These are phyloP conservation scores for Chelmon rostratus DNA, from an alignment of 2,797 vertebrate genomes.

Conservation along the genomic window DNA sequence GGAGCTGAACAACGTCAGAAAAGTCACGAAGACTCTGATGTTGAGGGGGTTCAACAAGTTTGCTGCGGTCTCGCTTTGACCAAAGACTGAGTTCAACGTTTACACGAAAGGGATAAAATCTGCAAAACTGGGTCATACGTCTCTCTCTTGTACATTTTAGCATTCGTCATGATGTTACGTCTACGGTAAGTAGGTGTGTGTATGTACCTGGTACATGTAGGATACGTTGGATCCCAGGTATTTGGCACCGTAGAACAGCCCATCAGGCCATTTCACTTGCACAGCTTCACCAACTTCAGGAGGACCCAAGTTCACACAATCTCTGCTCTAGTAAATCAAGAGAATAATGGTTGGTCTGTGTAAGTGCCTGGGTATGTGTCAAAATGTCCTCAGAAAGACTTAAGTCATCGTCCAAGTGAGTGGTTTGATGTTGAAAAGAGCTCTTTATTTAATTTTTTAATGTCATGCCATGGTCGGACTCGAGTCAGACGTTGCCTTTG, in stretches of 20 bases:
- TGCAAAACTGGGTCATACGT: slow-evolving; percentile 16
- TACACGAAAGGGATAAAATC: neutral
- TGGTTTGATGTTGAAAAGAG: neutral
- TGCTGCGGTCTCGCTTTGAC: slow-evolving; percentile 20
- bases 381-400: slow-evolving; percentile 8
- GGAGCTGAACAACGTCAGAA: slow-evolving; percentile 36
- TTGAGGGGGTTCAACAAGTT: slow-evolving; percentile 56
- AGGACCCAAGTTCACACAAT: slow-evolving; percentile 92
- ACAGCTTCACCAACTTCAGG: slow-evolving; percentile 94
- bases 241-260: slow-evolving; percentile 95
- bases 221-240: slow-evolving; percentile 93
- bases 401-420: neutral
- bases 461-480: slow-evolving; percentile 12
- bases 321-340: slow-evolving; percentile 88
- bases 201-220: slow-evolving; percentile 94
- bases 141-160: neutral
- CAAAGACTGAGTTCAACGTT: slow-evolving; percentile 19
- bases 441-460: neutral
- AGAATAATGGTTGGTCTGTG: neutral
- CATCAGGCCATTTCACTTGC: slow-evolving; percentile 98
- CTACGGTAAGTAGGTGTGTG: neutral
- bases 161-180: neutral
- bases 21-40: slow-evolving; percentile 38
- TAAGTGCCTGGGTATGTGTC: neutral
- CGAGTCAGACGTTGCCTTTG: neutral